phyloP scores from a whole-genome alignment of 2,113 vertebrate genomes.

The Brienomyrus longianalis region DNA sequence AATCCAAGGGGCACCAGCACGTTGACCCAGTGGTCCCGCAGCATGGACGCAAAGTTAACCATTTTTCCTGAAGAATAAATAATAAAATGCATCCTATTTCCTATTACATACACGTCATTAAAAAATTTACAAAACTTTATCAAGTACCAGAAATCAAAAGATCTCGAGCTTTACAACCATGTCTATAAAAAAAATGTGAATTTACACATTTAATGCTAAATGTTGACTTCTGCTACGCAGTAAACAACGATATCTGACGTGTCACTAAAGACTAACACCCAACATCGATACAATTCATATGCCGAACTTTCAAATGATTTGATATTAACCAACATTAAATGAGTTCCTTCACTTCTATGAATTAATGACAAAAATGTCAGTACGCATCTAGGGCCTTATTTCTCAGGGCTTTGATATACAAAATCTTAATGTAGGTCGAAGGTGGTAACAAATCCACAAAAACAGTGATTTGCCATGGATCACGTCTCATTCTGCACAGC shows the following conservation, averaged over 20 bases:
- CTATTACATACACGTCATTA: neutral
- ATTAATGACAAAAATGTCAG: neutral
- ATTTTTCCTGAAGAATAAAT: conserved; percentile 52
- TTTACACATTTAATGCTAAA: neutral
- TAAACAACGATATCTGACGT: neutral
- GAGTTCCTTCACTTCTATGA: neutral
- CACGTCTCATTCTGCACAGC: neutral
- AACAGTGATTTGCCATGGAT: neutral
- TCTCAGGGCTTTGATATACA: neutral
- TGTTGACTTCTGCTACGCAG: neutral
- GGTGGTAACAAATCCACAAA: neutral
- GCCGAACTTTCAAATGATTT: neutral
- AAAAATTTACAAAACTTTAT: neutral
- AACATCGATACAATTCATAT: neutral
- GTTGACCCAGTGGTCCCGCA: conserved; percentile 72
- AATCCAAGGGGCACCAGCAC: conserved; percentile 79
- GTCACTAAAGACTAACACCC: neutral
- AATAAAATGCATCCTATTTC: neutral
- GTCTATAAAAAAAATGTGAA: neutral
- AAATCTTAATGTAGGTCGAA: neutral
- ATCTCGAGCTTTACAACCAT: neutral
- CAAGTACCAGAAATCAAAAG: neutral
- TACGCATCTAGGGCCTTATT: neutral
- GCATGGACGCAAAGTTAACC: conserved; percentile 61
- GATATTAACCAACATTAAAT: neutral